phyloP scores from a whole-genome alignment of 2,113 vertebrate species.

The Tragelaphus buxtoni region DNA sequence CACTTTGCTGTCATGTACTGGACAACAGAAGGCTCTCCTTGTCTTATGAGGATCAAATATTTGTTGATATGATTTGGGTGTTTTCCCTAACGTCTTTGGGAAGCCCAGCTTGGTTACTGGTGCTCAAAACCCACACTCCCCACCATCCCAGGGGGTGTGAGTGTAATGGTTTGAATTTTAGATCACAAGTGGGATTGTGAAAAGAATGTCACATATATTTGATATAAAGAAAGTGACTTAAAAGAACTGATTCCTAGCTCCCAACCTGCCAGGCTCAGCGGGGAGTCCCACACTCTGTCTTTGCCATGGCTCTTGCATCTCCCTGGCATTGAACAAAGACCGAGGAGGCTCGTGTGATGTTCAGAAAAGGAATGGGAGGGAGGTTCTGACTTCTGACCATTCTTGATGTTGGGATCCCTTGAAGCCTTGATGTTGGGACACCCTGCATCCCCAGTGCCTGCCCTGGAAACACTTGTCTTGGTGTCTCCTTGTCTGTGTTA shows the following conservation, averaged over 20 bases:
- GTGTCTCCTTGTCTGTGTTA: not conserved
- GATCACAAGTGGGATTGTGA: not conserved
- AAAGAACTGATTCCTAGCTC: not conserved
- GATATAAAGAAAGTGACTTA: not conserved
- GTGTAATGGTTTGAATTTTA: not conserved
- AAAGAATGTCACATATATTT: not conserved
- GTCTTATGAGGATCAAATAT: not conserved
- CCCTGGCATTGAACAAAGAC: not conserved
- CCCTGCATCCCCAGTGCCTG: not conserved
- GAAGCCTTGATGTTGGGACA: not conserved
- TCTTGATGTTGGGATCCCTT: not conserved
- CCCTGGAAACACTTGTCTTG: not conserved
- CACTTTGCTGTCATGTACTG: slow-evolving; percentile 7
- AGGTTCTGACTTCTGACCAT: not conserved
- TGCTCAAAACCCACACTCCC: not conserved
- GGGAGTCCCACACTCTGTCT: not conserved
- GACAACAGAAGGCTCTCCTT: not conserved
- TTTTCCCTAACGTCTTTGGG: not conserved
- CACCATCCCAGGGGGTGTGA: not conserved
- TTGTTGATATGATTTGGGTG: not conserved
- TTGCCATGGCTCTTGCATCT: not conserved
- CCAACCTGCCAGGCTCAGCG: accelerated
- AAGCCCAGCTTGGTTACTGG: not conserved
- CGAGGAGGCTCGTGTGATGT: not conserved
- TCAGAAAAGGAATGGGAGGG: not conserved